Evolutionary conservation across 2,888 invertebrate species (phyloP), one percentile per base, ranked within the genome.

Genomic region (Nomada fucata): DNA sequence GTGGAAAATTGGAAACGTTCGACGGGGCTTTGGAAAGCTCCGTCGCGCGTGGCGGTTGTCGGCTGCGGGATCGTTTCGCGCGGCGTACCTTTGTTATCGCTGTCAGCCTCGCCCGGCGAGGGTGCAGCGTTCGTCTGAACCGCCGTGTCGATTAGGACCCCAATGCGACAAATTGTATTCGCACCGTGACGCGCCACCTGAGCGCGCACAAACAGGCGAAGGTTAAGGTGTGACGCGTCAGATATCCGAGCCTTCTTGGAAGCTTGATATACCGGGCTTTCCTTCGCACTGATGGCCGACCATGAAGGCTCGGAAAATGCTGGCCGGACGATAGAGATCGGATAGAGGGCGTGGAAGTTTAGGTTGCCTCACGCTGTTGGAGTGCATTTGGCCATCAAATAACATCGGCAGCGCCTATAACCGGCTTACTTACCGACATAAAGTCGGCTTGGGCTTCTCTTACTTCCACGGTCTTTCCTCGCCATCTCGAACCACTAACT

Each of bases 341-440:
- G 90, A 88, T 89, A 89, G 85, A 87, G 86, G 76, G 76, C 18
- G 81, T 71, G 64, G 76, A 76, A 79, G 80, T 80, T 88, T 86
- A 88, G 89, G 91, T 87, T 89, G 89, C 89, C 87, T 91, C 87
- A 83, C 88, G 87, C 82, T 86, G 89, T 89, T 88, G 90, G 90
- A 94, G 93, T 93, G 93, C 93, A 94, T 93, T 94, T 93, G 92
- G 93, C 93, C 93, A 94, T 94, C 93, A 93, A 94, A 94, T 93
- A 93, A 93, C 93, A 93, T 93, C 91, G 93, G 93, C 92, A 92
- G 92, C 90, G 91, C 91, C 93, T 92, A 93, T 94, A 94, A 94
- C 93, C 93, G 91, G 93, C 93, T 94, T 93, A 93, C 91, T 92
- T 90, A 89, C 92, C 88, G 90, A 92, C 93, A 93, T 93, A 93